phyloP scores from a whole-genome alignment of 2,797 vertebrate species.

The Cyprinodon diabolis region DNA sequence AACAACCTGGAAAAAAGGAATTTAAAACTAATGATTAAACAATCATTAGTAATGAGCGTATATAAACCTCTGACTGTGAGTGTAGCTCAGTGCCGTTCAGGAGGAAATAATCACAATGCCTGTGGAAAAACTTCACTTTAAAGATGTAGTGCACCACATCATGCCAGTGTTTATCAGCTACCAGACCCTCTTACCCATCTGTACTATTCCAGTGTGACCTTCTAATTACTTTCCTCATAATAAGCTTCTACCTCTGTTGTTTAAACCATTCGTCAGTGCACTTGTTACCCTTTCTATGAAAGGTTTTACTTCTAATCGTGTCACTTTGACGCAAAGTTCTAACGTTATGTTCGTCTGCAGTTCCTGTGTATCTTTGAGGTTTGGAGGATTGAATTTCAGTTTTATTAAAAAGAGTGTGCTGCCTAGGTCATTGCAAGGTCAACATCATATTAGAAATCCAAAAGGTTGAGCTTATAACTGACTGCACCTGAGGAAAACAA shows the following conservation, averaged over 20 bases:
- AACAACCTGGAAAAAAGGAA: not conserved
- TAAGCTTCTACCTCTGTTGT: slow-evolving; percentile 73
- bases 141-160: not conserved
- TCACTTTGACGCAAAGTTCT: slow-evolving; percentile 70
- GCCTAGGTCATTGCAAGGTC: slow-evolving; percentile 1
- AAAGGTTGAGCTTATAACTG: slow-evolving; percentile 18
- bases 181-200: slow-evolving; percentile 1
- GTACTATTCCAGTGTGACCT: slow-evolving; percentile 27
- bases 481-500: slow-evolving; percentile 7
- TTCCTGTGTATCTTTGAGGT: not conserved
- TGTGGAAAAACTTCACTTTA: not conserved
- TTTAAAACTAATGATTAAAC: not conserved
- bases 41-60: not conserved
- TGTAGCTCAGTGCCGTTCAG: not conserved
- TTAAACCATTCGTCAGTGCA: slow-evolving; percentile 43
- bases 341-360: slow-evolving; percentile 29
- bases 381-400: not conserved
- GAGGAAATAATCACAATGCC: not conserved
- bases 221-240: slow-evolving; percentile 13
- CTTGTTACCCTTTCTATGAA: slow-evolving; percentile 72
- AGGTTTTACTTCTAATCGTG: slow-evolving; percentile 62
- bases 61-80: not conserved
- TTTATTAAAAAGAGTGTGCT: not conserved
- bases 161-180: not conserved
- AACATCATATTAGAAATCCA: slow-evolving; percentile 11